phyloP scores from a whole-genome alignment of 1,140 invertebrate species.

The Neodiprion pinetum region DNA sequence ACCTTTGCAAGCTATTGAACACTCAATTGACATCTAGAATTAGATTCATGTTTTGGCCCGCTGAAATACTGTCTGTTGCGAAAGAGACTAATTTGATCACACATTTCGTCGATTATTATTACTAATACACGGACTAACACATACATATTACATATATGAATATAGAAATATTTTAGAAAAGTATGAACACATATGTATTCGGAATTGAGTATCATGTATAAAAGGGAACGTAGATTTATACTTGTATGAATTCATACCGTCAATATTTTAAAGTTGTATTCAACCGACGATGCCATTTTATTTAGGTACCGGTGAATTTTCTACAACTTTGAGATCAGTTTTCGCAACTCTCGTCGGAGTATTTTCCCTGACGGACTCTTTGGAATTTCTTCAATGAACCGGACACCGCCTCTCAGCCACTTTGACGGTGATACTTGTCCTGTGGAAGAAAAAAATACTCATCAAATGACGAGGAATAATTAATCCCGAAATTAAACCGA shows the following conservation, averaged over 20 bases:
- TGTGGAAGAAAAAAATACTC: conserved; percentile 15
- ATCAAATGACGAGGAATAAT: not conserved
- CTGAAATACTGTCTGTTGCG: too few species aligned
- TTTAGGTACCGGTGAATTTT: not conserved
- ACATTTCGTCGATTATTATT: too few species aligned
- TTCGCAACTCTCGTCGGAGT: conserved; percentile 63
- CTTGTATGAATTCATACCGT: too few species aligned
- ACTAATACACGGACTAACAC: too few species aligned
- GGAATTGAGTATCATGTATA: too few species aligned
- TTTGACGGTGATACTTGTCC: conserved; percentile 66
- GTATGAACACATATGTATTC: too few species aligned
- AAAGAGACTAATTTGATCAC: too few species aligned
- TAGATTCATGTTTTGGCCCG: too few species aligned
- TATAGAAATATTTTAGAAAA: too few species aligned
- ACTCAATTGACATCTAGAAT: not conserved
- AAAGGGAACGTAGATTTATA: too few species aligned
- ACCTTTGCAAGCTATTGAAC: conserved; percentile 19
- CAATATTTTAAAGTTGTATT: not conserved
- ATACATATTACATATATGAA: too few species aligned
- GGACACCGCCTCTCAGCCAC: conserved; percentile 68
- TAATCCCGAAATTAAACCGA: too few species aligned
- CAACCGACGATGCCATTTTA: not conserved
- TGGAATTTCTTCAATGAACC: conserved; percentile 71
- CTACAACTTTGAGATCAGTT: conserved; percentile 56
- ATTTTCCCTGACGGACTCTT: conserved; percentile 75